These are phyloP conservation scores for Nibea albiflora DNA, from an alignment of 2,113 vertebrate genomes.

Conservation along the genomic window DNA sequence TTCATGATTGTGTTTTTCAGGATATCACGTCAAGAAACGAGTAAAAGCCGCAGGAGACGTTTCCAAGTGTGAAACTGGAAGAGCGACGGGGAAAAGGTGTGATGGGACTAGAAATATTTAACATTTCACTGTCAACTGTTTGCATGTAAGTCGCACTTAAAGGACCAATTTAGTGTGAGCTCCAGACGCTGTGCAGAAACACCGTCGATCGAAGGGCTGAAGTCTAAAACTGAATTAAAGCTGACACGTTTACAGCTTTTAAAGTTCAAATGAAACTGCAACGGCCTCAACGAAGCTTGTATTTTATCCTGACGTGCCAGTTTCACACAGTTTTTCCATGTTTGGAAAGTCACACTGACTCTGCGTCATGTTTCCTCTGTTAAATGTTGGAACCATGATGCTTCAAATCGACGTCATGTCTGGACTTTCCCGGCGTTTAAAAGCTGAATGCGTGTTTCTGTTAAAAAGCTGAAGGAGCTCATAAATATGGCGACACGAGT, in stretches of 20 bases:
- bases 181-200: conserved; percentile 37
- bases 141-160: conserved; percentile 49
- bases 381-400: neutral
- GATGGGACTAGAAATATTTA: neutral
- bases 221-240: neutral
- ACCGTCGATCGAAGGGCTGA: neutral
- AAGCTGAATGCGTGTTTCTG: neutral
- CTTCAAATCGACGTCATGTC: neutral
- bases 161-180: conserved; percentile 14
- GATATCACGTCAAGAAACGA: conserved; percentile 85
- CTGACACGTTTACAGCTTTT: neutral
- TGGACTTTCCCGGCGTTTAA: neutral
- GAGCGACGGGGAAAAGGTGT: neutral
- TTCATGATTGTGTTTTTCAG: conserved; percentile 51
- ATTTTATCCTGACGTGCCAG: too few species aligned
- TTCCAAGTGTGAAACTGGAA: neutral
- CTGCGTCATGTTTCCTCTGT: neutral
- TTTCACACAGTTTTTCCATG: too few species aligned
- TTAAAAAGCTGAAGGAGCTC: conserved; percentile 52
- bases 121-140: conserved; percentile 7
- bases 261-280: too few species aligned
- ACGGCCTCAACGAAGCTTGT: too few species aligned
- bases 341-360: too few species aligned
- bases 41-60: conserved; percentile 32
- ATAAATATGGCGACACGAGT: neutral